Base-by-base conservation (phyloP, 2,797 vertebrate genomes). In the Nannoperca australis region DNA sequence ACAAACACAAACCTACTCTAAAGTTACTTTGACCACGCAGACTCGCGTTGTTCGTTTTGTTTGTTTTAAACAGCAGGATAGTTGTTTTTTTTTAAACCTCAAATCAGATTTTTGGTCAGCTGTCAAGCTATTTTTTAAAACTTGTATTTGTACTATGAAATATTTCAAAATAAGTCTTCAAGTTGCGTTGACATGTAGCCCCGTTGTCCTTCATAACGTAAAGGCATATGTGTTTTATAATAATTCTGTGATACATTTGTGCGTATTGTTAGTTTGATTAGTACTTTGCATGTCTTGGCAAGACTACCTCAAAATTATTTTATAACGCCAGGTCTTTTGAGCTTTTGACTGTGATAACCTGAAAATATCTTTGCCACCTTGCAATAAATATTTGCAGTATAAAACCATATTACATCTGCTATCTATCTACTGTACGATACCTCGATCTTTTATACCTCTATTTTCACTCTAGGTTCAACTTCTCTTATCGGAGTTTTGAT, bases 111-210 rank as follows among this genome's bases (percentile, higher is more conserved):
- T 72, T 73, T 62, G 51, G 20, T 63, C 8, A 38, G 40, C 47
- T 67, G 83, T 90, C 34, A 89, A 92, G 87, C n/a, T n/a, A n/a
- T n/a, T n/a, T n/a, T n/a, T 0, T 72, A 10, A 55, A 40, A 55
- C 20, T 6, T n/a, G 14, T 4, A 60, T 17, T 11, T 27, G 2
- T 45, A 8, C 36, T 17, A 1, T 56, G 9, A 55, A 30, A 1
- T 14, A 49, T 87, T 90, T 91, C 91, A 92, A 61, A 93, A 85
- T 92, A 92, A 91, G 24, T 36, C 5, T 10, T 44, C 3, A 1
- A 2, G 1, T 6, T 3, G 34, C 34, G 10, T 40, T 54, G 30
- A 24, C 10, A 3, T 36, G 5, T 6, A 10, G 42, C 8, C 6
- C 12, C 14, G 7, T 12, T 11, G 5, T 13, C 20, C 12, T 20